These are phyloP conservation scores for Catharus bicknelli DNA, from an alignment of 2,113 vertebrate genomes.

Conservation along the genomic window DNA sequence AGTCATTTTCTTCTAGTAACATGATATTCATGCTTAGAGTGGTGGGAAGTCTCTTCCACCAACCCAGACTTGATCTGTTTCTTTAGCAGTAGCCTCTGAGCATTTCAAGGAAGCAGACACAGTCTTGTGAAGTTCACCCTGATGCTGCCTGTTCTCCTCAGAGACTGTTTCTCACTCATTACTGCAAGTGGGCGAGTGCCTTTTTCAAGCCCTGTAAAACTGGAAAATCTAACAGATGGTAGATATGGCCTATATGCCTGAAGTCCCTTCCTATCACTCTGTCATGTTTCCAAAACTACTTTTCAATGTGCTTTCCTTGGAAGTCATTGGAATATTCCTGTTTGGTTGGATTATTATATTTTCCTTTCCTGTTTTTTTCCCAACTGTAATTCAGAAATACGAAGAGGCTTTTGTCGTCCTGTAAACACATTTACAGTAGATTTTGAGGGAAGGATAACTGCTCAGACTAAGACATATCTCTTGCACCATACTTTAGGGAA, in stretches of 20 bases:
- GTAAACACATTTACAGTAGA: not conserved
- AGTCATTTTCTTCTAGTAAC: conserved; percentile 41
- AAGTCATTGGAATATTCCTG: conserved; percentile 11
- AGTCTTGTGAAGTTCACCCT: conserved; percentile 42
- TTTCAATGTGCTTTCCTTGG: conserved; percentile 14
- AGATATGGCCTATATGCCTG: conserved; percentile 54
- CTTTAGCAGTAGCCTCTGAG: conserved; percentile 31
- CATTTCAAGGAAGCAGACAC: conserved; percentile 37
- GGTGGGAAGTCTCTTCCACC: conserved; percentile 31
- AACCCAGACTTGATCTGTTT: conserved; percentile 31
- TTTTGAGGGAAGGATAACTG: not conserved
- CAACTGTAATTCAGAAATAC: not conserved
- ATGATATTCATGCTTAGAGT: conserved; percentile 3
- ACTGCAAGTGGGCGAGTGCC: conserved; percentile 63
- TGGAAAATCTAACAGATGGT: conserved; percentile 59
- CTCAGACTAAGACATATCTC: not conserved
- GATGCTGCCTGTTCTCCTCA: conserved; percentile 26
- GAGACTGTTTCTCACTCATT: conserved; percentile 57
- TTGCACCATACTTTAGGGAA: not conserved
- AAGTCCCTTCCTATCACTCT: conserved; percentile 34
- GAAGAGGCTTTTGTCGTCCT: not conserved
- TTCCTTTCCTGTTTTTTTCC: not conserved
- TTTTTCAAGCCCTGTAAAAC: conserved; percentile 65
- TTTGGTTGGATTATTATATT: not conserved
- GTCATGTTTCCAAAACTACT: conserved; percentile 15